Conservation (phyloP, 2,113 vertebrate genomes). For the Regulus satrapa region DNA sequence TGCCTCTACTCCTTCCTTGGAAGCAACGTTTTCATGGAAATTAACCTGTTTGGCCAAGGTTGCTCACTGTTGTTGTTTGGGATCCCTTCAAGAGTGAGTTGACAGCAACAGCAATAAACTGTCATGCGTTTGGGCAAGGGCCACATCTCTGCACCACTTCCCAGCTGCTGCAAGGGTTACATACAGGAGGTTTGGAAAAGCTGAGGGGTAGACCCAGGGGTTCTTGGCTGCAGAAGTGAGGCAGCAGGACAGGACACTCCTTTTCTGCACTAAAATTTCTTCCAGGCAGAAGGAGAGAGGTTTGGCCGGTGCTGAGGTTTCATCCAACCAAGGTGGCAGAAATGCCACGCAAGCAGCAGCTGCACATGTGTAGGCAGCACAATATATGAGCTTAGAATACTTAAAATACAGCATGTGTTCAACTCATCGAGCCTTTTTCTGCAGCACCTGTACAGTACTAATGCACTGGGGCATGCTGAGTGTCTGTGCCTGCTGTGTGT, state of each 20-base stretch:
- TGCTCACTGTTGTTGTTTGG: not conserved
- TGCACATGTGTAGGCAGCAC: not conserved
- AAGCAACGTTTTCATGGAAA: not conserved
- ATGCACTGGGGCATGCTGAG: not conserved
- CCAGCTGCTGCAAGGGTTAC: not conserved
- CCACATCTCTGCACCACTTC: not conserved
- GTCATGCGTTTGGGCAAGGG: not conserved
- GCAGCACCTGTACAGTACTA: not conserved
- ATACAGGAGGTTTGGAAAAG: not conserved
- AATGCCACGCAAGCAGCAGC: not conserved
- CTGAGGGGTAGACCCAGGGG: not conserved
- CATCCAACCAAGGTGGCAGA: not conserved
- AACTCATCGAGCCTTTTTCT: not conserved
- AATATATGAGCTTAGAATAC: not conserved
- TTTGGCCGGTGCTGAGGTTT: not conserved
- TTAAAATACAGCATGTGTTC: not conserved
- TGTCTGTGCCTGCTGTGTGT: not conserved
- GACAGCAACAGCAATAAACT: not conserved
- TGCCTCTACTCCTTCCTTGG: not conserved
- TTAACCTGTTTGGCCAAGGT: not conserved
- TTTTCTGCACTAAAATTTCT: not conserved
- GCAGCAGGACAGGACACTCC: not conserved
- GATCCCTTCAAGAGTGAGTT: not conserved
- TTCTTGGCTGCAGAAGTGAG: not conserved
- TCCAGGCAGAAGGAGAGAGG: not conserved